Conservation (phyloP, 1,140 invertebrate species). For the Drusus annulatus region DNA sequence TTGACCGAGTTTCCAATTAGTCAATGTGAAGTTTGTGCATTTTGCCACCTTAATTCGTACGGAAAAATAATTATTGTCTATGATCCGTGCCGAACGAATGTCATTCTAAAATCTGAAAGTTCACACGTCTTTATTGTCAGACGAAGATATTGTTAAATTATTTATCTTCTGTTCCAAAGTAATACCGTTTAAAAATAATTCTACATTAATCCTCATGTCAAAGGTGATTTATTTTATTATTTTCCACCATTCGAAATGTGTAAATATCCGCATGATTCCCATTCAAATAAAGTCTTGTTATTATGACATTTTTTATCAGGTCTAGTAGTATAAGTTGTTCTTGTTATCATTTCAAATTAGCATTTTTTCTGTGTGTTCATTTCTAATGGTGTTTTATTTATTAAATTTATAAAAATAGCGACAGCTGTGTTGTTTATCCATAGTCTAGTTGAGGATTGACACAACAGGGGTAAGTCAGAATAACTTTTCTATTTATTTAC, state of each 20-base stretch:
- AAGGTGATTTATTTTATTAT: slow-evolving; percentile 20
- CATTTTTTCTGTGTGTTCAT: slow-evolving; percentile 8
- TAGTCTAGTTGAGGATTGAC: too few relatives aligned
- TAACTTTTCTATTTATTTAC: too few relatives aligned
- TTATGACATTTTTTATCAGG: slow-evolving; percentile 32
- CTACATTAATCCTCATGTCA: slow-evolving; percentile 5
- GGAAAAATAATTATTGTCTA: too few relatives aligned
- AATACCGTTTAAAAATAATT: too few relatives aligned
- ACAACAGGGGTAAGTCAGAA: too few relatives aligned
- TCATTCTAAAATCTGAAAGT: neutral
- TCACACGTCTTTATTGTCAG: slow-evolving; percentile 19
- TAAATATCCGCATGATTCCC: neutral
- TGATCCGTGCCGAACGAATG: neutral
- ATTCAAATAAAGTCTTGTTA: neutral
- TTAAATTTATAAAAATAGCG: neutral
- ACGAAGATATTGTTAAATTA: neutral
- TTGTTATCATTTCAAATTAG: slow-evolving; percentile 39
- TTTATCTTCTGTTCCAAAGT: neutral
- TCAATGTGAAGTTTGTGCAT: too few relatives aligned
- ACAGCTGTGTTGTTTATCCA: too few relatives aligned
- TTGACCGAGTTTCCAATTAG: too few relatives aligned
- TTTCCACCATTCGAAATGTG: neutral
- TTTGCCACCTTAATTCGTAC: too few relatives aligned
- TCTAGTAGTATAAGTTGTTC: neutral
- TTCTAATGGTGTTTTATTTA: neutral